Conservation (phyloP, 2,113 vertebrate genomes). For the Pygoscelis adeliae region DNA sequence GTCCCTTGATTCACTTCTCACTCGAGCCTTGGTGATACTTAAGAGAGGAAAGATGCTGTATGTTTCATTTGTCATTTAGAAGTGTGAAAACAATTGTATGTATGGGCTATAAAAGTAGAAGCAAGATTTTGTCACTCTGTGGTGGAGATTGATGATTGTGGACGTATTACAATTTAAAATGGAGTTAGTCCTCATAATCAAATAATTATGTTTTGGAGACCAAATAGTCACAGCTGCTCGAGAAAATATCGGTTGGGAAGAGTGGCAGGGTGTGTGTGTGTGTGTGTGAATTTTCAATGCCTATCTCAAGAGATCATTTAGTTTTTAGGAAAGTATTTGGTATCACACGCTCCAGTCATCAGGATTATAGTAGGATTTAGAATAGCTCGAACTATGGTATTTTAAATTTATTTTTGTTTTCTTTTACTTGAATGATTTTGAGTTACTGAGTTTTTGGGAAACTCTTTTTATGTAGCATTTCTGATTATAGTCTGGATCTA, state of each 20-base stretch:
- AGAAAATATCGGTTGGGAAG: not conserved
- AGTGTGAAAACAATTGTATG: not conserved
- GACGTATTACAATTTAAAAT: not conserved
- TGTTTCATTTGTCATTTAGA: not conserved
- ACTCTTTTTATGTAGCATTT: not conserved
- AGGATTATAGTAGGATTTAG: not conserved
- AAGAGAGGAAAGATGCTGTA: not conserved
- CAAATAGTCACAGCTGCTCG: not conserved
- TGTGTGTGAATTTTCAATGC: not conserved
- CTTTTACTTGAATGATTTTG: not conserved
- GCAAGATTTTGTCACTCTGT: not conserved
- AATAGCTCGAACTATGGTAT: not conserved
- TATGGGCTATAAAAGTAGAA: not conserved
- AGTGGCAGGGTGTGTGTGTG: no score
- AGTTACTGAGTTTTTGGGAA: not conserved
- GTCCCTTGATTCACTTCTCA: not conserved
- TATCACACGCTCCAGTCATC: not conserved
- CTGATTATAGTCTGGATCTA: not conserved
- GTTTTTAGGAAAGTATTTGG: not conserved
- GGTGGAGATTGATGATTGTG: not conserved
- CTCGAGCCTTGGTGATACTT: not conserved
- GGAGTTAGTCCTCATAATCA: not conserved
- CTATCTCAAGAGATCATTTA: not conserved
- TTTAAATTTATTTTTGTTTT: not conserved
- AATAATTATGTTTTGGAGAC: not conserved